These are phyloP conservation scores for Melanocharis versteri DNA, from an alignment of 2,113 vertebrate species.

Conservation along the genomic window DNA sequence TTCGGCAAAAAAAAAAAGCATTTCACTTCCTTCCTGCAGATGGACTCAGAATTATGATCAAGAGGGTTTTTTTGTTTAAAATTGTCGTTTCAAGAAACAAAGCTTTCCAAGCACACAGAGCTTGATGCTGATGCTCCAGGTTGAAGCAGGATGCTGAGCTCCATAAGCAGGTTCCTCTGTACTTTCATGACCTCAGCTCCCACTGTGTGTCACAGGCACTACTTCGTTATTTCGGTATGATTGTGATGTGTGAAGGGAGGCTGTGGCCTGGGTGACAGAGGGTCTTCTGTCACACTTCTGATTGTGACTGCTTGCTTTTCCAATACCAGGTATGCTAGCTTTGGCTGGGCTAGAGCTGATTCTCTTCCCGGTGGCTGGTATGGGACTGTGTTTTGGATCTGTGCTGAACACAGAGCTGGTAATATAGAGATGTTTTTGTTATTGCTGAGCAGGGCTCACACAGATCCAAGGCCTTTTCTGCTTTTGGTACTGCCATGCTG, in stretches of 20 bases:
- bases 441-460: not conserved
- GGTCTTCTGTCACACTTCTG: not conserved
- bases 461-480: not conserved
- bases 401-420: not conserved
- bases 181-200: not conserved
- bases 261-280: not conserved
- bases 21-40: not conserved
- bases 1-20: not conserved
- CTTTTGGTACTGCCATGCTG: not conserved
- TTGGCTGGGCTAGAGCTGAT: not conserved
- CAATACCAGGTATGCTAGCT: not conserved
- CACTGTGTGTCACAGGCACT: rapidly evolving
- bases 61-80: not conserved
- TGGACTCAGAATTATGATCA: not conserved
- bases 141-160: not conserved
- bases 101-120: not conserved
- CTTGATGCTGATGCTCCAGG: not conserved
- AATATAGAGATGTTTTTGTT: not conserved
- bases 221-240: rapidly evolving
- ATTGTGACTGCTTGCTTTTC: not conserved
- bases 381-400: not conserved
- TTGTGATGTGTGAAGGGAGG: not conserved
- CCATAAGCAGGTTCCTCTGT: not conserved
- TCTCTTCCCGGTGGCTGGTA: not conserved
- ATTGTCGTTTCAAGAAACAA: not conserved